phyloP scores from a whole-genome alignment of 1,140 invertebrate genomes.

The Teleogryllus occipitalis region DNA sequence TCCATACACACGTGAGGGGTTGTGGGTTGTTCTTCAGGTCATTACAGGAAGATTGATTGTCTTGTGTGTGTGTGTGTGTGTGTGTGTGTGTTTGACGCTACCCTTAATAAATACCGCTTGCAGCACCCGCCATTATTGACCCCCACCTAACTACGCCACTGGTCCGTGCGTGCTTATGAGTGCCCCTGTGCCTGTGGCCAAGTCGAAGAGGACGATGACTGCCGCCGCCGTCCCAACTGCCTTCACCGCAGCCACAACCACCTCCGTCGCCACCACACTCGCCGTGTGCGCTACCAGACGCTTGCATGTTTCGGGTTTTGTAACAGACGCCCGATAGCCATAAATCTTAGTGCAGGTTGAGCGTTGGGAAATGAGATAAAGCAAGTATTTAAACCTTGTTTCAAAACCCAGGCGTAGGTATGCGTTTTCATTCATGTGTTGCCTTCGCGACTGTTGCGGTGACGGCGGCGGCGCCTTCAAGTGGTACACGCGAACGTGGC shows the following conservation, averaged over 20 bases:
- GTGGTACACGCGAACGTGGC: too few relatives aligned
- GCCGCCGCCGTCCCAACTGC: too few relatives aligned
- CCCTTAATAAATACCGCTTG: too few relatives aligned
- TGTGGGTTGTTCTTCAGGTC: too few relatives aligned
- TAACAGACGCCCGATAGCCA: not conserved
- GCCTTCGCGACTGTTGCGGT: not conserved
- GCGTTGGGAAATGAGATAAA: not conserved
- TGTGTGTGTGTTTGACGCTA: too few relatives aligned
- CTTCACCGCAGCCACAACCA: too few relatives aligned
- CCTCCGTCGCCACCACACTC: not conserved
- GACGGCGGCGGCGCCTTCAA: not conserved
- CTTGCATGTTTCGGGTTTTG: not conserved
- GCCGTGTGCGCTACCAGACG: not conserved
- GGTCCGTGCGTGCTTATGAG: not conserved
- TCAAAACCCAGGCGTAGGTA: not conserved
- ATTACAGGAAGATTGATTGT: too few relatives aligned
- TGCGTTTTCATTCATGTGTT: not conserved
- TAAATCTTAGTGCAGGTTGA: not conserved
- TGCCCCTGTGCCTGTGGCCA: not conserved
- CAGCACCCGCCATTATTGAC: too few relatives aligned
- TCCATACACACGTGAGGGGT: too few relatives aligned
- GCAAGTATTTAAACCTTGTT: not conserved
- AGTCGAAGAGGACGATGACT: not conserved
- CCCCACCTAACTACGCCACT: too few relatives aligned
- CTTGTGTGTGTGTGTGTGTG: too few relatives aligned